These are phyloP conservation scores for Chromobotia macracanthus DNA, from an alignment of 2,797 vertebrate species.

Conservation along the genomic window DNA sequence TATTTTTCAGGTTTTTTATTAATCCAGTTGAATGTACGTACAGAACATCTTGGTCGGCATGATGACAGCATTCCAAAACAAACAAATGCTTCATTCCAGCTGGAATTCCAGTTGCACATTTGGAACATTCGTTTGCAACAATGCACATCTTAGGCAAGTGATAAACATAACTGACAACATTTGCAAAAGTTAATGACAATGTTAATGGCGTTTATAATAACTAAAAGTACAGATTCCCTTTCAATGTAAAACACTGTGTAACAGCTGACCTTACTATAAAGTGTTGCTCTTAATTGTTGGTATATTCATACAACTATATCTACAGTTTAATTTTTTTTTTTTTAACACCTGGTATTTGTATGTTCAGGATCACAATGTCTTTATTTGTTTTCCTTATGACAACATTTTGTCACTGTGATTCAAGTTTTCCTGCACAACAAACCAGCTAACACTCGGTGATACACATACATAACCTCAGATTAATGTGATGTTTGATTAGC, in stretches of 20 bases:
- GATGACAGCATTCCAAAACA: not conserved
- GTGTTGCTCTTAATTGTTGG: conserved; percentile 20
- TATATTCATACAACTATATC: not conserved
- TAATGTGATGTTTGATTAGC: conserved; percentile 31
- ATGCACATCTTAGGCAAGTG: no score
- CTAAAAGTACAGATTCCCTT: no score
- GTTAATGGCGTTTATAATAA: no score
- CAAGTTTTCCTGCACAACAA: conserved; percentile 13
- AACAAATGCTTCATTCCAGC: not conserved
- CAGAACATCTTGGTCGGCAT: not conserved
- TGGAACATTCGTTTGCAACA: not conserved
- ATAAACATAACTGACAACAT: no score
- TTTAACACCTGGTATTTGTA: not conserved
- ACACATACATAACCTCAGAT: conserved; percentile 12
- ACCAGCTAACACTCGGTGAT: conserved; percentile 6
- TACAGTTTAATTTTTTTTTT: not conserved
- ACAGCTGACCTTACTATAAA: conserved; percentile 10
- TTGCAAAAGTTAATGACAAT: no score
- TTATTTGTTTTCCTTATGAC: conserved; percentile 19
- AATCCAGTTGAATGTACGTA: no score
- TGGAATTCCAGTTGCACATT: not conserved
- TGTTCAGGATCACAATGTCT: conserved; percentile 5
- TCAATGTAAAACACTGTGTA: not conserved
- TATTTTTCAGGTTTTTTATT: conserved; percentile 49
- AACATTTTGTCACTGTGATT: conserved; percentile 27